Conservation (phyloP, 2,797 vertebrate species). For the Geotrypetes seraphini region DNA sequence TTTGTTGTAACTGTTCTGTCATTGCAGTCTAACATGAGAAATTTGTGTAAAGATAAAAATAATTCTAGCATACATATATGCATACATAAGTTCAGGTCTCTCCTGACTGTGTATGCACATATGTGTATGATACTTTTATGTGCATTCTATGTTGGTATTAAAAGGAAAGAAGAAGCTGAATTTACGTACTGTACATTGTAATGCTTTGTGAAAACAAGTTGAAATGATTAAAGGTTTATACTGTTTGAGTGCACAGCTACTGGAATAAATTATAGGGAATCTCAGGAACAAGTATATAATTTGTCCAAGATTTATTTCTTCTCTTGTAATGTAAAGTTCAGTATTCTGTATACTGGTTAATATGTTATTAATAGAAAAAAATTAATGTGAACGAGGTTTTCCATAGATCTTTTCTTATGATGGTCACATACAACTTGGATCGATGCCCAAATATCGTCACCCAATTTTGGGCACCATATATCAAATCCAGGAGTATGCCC, state of each 20-base stretch:
- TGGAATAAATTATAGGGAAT: constrained; percentile 75
- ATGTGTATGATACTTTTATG: constrained; percentile 54
- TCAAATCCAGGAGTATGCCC: too few species aligned
- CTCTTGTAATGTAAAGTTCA: constrained; percentile 69
- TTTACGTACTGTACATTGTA: too few species aligned
- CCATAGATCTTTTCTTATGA: constrained; percentile 41
- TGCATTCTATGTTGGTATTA: constrained; percentile 52
- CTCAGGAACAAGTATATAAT: constrained; percentile 74
- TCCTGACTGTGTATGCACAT: constrained; percentile 50
- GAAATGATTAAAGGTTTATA: constrained; percentile 75
- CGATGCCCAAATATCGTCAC: too few species aligned
- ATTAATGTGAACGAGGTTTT: constrained; percentile 50
- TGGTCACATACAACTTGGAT: too few species aligned
- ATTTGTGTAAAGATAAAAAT: too few species aligned
- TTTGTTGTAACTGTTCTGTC: constrained; percentile 36
- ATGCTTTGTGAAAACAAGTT: constrained; percentile 73
- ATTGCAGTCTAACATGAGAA: constrained; percentile 44
- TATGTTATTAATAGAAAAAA: constrained; percentile 75
- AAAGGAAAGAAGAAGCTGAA: constrained; percentile 56
- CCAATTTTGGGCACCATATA: too few species aligned
- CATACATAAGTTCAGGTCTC: too few species aligned
- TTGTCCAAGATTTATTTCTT: constrained; percentile 72
- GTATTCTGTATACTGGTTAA: constrained; percentile 76
- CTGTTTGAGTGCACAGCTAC: constrained; percentile 74
- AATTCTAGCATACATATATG: too few species aligned